Conservation (phyloP, 1,140 invertebrate genomes). For the Stegodyphus mimosarum region DNA sequence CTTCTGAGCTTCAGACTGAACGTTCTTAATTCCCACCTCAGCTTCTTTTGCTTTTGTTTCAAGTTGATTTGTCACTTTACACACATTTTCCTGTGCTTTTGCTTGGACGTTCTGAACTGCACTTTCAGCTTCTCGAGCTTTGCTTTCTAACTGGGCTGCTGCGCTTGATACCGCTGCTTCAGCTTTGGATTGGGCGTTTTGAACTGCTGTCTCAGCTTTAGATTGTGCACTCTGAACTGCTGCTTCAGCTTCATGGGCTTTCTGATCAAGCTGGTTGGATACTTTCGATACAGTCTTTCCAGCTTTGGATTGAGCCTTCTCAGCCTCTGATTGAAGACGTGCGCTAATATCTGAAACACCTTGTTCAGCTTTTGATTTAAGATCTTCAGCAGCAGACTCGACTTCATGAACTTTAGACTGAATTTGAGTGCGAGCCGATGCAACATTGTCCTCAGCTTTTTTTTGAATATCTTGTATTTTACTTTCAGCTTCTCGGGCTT, state of each 20-base stretch:
- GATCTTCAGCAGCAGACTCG: constrained; percentile 6
- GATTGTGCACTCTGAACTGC: not conserved
- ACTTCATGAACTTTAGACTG: constrained; percentile 25
- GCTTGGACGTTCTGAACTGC: not conserved
- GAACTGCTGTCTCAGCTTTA: constrained; percentile 5
- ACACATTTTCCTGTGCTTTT: not conserved
- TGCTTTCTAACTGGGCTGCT: not conserved
- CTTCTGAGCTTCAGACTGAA: constrained; percentile 18
- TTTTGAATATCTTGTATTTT: constrained; percentile 25
- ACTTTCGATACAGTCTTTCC: constrained; percentile 22
- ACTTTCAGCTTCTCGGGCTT: constrained; percentile 39
- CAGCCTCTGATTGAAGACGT: not conserved
- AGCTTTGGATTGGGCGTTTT: constrained; percentile 9
- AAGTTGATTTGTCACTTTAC: not conserved
- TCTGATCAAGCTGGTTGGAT: constrained; percentile 18
- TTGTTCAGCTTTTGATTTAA: constrained; percentile 13
- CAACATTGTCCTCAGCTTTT: constrained; percentile 17
- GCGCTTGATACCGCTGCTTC: constrained; percentile 7
- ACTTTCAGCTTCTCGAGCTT: not conserved
- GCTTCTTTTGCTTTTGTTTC: constrained; percentile 27
- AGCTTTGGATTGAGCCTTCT: constrained; percentile 6
- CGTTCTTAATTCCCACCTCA: constrained; percentile 7
- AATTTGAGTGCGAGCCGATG: not conserved
- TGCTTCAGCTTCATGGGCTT: constrained; percentile 21
- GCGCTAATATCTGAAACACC: not conserved